Base-by-base conservation (phyloP, 92 coral and sea anemone species). In the Ricordea florida region DNA sequence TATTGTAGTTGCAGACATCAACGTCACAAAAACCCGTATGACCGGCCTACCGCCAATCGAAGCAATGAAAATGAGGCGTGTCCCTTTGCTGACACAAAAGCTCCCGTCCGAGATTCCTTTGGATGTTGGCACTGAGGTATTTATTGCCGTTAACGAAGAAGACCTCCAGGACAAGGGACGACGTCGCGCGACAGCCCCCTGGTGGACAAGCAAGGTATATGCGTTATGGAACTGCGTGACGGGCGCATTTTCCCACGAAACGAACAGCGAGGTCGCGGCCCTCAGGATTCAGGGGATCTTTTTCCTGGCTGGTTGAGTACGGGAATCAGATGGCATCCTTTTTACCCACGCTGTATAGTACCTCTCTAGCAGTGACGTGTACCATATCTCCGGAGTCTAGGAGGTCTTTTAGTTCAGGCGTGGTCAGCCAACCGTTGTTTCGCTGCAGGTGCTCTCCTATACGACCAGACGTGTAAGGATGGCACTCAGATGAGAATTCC, bases 161-260 rank as follows among this genome's bases (percentile, higher is more conserved):
- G 26, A 14, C 59, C 59, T 27, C 11, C 15, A 14, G 59, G 59
- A 13, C 17, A 27, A n/a, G 6, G 73, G 73, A 6, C 10, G 38
- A 8, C 58, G 73, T 16, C 73, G 73, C 3, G 58, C 73, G 32
- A 66, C 73, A 23, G 73, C 41, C 38, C 73, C 73, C 1, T 26
- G 23, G 49, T 66, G 73, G 73, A 42, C 48, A 42, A n/a, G 17
- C 48, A 42, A 42, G 48, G 15, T 20, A n/a, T 42, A 42, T 20
- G 15, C 48, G 48, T 13, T 42, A n/a, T 3, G 14, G 48, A n/a
- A 20, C 74, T 1, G 31, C 45, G 2, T 49, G 78, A 0, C 78
- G 10, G 15, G 80, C 80, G 56, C 80, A 57, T 14, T 72, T 72
- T 10, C 80, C 69, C 2, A 76, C 82, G 57, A 76, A 76, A 0